Base-by-base conservation (phyloP, 2,888 invertebrate genomes). In the Melanotus villosus region DNA sequence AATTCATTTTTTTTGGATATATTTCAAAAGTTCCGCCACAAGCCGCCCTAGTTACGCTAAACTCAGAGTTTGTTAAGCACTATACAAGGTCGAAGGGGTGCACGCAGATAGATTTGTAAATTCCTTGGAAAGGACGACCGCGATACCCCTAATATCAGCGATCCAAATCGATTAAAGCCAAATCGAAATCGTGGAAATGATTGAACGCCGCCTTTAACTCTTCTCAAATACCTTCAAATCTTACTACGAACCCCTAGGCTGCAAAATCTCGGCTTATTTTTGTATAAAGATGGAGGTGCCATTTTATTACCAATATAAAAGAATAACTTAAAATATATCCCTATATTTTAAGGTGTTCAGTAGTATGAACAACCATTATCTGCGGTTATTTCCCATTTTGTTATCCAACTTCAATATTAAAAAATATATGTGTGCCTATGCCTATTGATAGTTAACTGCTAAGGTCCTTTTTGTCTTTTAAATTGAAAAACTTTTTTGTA, bases 131-230 rank as follows among this genome's bases (percentile, higher is more conserved):
- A 18, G 43, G 19, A 9, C 19, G 43, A 19, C 16, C 16, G 43
- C 43, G 18, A 43, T 43, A 16, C 19, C 43, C 43, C 2, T 43
- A 16, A 43, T 43, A 43, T 43, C n/a, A n/a, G 43, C 43, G 19
- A 43, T 43, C 19, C 10, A 19, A 43, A 43, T 19, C 43, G 43
- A 43, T 43, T 43, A 43, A 19, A 43, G 43, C 19, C 43, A 43
- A 43, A 43, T 43, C 43, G 43, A 43, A 43, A 43, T 43, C 19
- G 43, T 43, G 43, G 18, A 18, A 43, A 43, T 43, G 43, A 43
- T 43, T 43, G 43, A 43, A 10, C 9, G 43, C 43, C 16, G 19
- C 19, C 43, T 43, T 10, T 43, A 43, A 41, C 7, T 19, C 43
- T 18, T 43, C 43, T 9, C 19, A 7, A 19, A 43, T 10, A 1